Conservation (phyloP, 2,113 vertebrate species). For the Rhombomys opimus region DNA sequence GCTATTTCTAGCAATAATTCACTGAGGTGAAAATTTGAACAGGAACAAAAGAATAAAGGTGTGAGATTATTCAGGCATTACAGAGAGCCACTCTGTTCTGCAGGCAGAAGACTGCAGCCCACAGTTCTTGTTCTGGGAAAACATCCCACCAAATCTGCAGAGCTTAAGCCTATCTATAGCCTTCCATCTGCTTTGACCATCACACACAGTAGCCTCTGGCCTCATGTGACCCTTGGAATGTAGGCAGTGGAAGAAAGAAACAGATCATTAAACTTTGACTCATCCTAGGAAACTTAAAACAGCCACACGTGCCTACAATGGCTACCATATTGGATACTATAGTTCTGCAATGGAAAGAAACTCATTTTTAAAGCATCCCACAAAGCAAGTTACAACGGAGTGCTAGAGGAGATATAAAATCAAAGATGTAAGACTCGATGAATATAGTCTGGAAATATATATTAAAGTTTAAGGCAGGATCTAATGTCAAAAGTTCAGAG, state of each 20-base stretch:
- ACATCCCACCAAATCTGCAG: neutral
- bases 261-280: slow-evolving; percentile 44
- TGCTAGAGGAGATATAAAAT: neutral
- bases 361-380: neutral
- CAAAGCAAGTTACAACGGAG: neutral
- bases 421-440: neutral
- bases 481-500: neutral
- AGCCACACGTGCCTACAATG: neutral
- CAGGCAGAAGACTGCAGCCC: neutral
- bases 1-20: slow-evolving; percentile 47
- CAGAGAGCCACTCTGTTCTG: neutral
- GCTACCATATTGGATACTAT: neutral
- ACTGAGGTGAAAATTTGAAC: slow-evolving; percentile 45
- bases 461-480: neutral
- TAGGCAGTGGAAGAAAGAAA: neutral
- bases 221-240: neutral
- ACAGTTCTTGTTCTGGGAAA: neutral
- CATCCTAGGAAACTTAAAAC: slow-evolving; percentile 43
- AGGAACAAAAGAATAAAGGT: slow-evolving; percentile 9
- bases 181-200: neutral
- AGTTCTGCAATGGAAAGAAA: neutral
- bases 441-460: neutral
- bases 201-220: neutral
- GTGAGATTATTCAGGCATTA: slow-evolving; percentile 23
- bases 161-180: neutral